phyloP scores from a whole-genome alignment of 1,140 invertebrate genomes.

The Gonioctena quinquepunctata region DNA sequence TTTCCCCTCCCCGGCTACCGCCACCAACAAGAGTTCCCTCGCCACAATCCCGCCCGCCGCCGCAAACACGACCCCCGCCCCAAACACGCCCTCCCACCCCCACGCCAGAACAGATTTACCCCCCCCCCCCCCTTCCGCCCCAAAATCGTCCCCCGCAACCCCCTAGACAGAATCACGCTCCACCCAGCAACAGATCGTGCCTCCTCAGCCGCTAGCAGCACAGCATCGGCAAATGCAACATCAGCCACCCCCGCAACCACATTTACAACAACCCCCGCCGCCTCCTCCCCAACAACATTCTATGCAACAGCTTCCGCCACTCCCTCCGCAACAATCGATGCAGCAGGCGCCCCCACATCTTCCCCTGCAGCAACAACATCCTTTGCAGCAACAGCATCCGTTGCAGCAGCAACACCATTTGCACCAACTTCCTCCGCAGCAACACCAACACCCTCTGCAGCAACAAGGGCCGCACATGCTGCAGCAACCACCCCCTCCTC shows the following conservation, averaged over 20 bases:
- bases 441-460: constrained; percentile 1
- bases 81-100: background rate
- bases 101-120: constrained; percentile 1
- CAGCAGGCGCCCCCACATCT: background rate
- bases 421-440: constrained; percentile 4
- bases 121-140: background rate
- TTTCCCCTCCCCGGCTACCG: background rate
- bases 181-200: background rate
- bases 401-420: constrained; percentile 27
- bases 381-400: background rate
- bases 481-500: background rate
- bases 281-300: constrained; percentile 17
- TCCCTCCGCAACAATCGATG: background rate
- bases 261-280: constrained; percentile 23
- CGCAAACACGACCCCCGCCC: background rate
- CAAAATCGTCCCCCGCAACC: background rate
- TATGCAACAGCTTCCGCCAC: constrained; percentile 4
- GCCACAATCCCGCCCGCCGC: background rate
- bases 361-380: background rate
- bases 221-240: background rate
- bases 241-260: background rate
- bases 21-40: background rate
- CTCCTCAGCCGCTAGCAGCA: background rate
- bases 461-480: background rate
- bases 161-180: constrained; percentile 13